Percentiles rank a stretch among this genome's conserved stretches.
These are phyloP conservation scores for Eumacrocentrus americanus DNA, from an alignment of 2,888 invertebrate genomes.

Conservation along the genomic window DNA sequence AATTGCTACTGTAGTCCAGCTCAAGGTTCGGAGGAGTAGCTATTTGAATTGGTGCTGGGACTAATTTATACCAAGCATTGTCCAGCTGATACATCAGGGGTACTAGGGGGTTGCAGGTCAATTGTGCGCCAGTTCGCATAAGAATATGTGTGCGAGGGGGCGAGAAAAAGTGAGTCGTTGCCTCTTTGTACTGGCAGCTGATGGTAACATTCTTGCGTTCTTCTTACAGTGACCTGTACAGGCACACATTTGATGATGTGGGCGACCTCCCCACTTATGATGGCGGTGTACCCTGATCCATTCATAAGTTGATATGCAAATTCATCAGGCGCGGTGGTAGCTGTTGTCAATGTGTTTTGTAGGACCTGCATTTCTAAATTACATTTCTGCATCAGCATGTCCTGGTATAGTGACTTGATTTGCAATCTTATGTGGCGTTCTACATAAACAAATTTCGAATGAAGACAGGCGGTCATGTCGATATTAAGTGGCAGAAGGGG, in stretches of 20 bases:
- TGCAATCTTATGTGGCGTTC: too few species aligned
- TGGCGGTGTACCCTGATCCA: slow-evolving; percentile 35
- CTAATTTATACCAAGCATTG: too few species aligned
- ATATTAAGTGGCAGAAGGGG: background rate
- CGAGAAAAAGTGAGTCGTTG: too few species aligned
- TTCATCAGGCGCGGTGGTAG: slow-evolving; percentile 34
- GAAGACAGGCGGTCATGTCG: slow-evolving; percentile 30
- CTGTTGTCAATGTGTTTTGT: slow-evolving; percentile 34
- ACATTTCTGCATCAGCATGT: slow-evolving; percentile 36
- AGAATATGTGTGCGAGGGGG: too few species aligned
- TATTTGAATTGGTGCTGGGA: too few species aligned
- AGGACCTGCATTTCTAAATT: slow-evolving; percentile 35
- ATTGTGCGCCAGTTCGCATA: too few species aligned
- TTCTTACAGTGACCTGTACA: background rate
- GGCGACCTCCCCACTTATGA: too few species aligned
- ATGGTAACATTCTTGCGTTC: slow-evolving; percentile 10
- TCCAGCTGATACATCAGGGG: too few species aligned
- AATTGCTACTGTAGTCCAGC: too few species aligned
- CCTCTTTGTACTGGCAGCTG: slow-evolving; percentile 18
- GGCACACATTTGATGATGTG: slow-evolving; percentile 21
- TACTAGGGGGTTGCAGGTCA: too few species aligned
- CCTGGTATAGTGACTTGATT: slow-evolving; percentile 28
- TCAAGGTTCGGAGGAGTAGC: too few species aligned
- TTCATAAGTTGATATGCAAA: slow-evolving; percentile 36
- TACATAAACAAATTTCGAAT: slow-evolving; percentile 38